phyloP scores from a whole-genome alignment of 1,140 invertebrate genomes.

The Heliothis subflexa region DNA sequence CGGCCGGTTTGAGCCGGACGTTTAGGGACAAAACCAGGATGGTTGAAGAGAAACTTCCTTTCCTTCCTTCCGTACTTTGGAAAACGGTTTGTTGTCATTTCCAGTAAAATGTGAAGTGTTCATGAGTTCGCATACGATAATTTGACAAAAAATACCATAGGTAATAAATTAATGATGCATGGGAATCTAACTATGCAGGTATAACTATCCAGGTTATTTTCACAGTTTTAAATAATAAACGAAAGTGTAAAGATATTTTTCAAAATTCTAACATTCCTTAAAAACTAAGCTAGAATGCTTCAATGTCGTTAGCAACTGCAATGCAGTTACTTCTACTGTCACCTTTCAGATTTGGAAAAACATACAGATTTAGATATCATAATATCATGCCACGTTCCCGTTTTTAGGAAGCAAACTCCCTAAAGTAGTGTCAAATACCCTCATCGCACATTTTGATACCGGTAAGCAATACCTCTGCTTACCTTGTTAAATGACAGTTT shows the following conservation, averaged over 20 bases:
- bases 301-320: too few relatives aligned
- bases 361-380: background rate
- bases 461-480: background rate
- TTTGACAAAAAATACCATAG: background rate
- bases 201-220: too few relatives aligned
- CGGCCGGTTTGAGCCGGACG: constrained; percentile 47
- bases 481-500: background rate
- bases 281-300: too few relatives aligned
- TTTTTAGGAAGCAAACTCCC: too few relatives aligned
- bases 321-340: background rate
- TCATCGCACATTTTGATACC: too few relatives aligned
- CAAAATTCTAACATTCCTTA: too few relatives aligned
- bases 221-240: too few relatives aligned
- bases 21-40: constrained; percentile 22
- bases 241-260: too few relatives aligned
- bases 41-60: constrained; percentile 32
- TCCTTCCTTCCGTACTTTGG: constrained; percentile 9
- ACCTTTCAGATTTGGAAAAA: background rate
- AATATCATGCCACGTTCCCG: background rate
- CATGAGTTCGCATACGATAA: constrained; percentile 2
- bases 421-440: too few relatives aligned
- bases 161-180: too few relatives aligned
- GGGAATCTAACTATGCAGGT: too few relatives aligned
- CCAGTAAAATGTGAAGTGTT: constrained; percentile 10
- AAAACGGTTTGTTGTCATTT: constrained; percentile 5